Percentiles rank a stretch among this genome's conserved stretches.
Conservation (phyloP, 2,888 invertebrate species). For the Cheilosia grossa region DNA sequence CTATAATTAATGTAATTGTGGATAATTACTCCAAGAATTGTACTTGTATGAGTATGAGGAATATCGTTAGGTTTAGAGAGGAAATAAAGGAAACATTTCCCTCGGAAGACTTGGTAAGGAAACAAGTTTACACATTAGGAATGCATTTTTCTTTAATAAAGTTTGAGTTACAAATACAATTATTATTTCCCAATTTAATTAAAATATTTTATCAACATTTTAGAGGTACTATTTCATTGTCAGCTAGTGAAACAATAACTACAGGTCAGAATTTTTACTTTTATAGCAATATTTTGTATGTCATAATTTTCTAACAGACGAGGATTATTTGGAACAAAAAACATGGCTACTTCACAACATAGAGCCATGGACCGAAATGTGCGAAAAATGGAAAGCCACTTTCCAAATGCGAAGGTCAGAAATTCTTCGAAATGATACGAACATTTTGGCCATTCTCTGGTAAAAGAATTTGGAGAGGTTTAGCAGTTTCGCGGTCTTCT, state of each 20-base stretch:
- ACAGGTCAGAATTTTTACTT: neutral
- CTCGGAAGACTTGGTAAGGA: no score
- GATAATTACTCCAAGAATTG: no score
- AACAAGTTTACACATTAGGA: no score
- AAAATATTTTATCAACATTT: no score
- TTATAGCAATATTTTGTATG: neutral
- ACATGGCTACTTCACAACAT: slow-evolving; percentile 34
- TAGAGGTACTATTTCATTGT: neutral
- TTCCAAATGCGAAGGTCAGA: slow-evolving; percentile 12
- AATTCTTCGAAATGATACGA: slow-evolving; percentile 20
- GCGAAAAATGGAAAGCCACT: slow-evolving; percentile 35
- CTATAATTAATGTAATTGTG: no score
- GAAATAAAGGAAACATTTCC: no score
- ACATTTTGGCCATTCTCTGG: slow-evolving; percentile 8
- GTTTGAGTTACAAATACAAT: no score
- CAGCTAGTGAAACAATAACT: neutral
- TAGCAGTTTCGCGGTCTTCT: neutral
- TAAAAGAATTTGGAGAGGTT: neutral
- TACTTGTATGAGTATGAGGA: no score
- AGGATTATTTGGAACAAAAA: slow-evolving; percentile 12
- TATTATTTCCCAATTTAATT: no score
- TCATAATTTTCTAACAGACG: neutral
- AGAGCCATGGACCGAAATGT: slow-evolving; percentile 36
- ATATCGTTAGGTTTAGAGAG: no score
- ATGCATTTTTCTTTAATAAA: no score